Evolutionary conservation across 2,797 vertebrate species (phyloP), one percentile per base, ranked within the genome.

Genomic region (Chromis chromis): DNA sequence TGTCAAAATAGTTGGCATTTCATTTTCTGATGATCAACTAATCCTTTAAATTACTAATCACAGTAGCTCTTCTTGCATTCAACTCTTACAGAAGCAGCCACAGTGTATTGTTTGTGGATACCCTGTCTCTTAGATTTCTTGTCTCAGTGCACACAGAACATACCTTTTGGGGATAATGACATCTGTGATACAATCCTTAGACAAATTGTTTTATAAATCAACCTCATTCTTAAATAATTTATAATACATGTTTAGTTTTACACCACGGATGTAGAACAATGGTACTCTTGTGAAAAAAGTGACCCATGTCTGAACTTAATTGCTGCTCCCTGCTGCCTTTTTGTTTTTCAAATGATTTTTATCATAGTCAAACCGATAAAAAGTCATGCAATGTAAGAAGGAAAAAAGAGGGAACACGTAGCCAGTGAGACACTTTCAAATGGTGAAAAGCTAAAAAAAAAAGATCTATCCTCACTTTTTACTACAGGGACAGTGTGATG

Each of bases 401-500:
- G 39, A 57, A 66, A 54, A n/a, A 0, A 9, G 17, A 17, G 19
- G 19, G 17, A 46, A 46, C 17, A 46, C 14, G 8, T 19, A 19
- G 5, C 14, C 13, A 46, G 53, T 74, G n/a, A 53, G 0, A 69
- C 21, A 46, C 33, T 54, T 65, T 42, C 17, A 44, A 42, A 1
- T 3, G 19, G 22, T 55, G 24, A 44, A 74, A 65, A n/a, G 25
- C 9, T 10, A 36, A 12, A 36, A 31, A 31, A 31, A 31, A 33
- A 33, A 54, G 59, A 55, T 53, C 28, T 2, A 40, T 4, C 49
- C 22, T 44, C 19, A 4, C 11, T 56, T 44, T 28, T 64, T 49
- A 60, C 27, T 28, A 27, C 24, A 60, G 63, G 44, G 62, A 31
- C 59, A 59, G 33, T 27, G 0, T 14, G 22, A 66, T 27, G 55